Evolutionary conservation across 2,113 vertebrate species (phyloP), one percentile per base, ranked within the genome.

Genomic region (Chunga burmeisteri): DNA sequence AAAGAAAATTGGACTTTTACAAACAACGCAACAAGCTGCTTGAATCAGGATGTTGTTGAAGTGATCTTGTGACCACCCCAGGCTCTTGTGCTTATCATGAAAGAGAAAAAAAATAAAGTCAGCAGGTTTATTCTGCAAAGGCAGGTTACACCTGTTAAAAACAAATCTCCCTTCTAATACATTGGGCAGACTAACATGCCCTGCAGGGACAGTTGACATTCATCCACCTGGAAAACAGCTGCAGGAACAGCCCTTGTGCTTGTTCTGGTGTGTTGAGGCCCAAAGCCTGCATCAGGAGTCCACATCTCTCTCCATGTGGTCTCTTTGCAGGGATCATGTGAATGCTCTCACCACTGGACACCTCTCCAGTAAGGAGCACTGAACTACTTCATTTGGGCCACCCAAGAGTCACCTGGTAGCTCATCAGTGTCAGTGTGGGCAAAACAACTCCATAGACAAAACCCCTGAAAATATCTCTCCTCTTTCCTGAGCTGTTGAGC

Each of bases 1-100:
- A 94, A 93, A 94, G 84, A 93, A 97, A 96, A 96, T 94, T 96
- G 94, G 85, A 94, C 84, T 90, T 86, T 63, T 46, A 74, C 59
- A 94, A 95, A 83, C 78, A 95, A 82, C 1, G 0, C 63, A 83
- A 95, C 75, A 81, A 93, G 88, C 92, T 81, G 71, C 89, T 88
- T 88, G 87, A 93, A 58, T 52, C 82, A 90, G 90, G 91, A 95
- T 74, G 47, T 47, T 59, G 62, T 78, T 85, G 87, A 83, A 91
- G 55, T 34, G 87, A 86, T 93, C 89, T 62, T 77, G 62, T 94
- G 86, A 77, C 71, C 78, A 95, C 74, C 5, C 1, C n/a, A 22
- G 53, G 21, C 46, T 92, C 68, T 42, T 84, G 75, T 13, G 26
- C 29, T 90, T 87, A 70, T 62, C 84, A 20, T 16, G 55, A 88